These are phyloP conservation scores for Sebastolobus alascanus DNA, from an alignment of 2,797 vertebrate genomes.

Conservation along the genomic window DNA sequence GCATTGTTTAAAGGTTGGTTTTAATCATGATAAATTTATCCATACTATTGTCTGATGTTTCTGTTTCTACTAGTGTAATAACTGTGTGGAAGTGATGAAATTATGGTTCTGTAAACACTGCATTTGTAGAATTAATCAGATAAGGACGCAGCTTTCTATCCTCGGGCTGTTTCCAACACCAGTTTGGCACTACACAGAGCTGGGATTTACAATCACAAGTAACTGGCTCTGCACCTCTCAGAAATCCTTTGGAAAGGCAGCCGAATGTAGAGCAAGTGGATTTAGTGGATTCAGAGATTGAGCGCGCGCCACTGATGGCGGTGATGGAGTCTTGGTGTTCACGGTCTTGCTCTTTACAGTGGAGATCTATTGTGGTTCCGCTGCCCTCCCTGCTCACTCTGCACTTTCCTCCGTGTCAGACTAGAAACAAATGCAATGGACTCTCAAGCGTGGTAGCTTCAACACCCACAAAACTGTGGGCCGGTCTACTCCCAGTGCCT, in stretches of 20 bases:
- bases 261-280: constrained; percentile 48
- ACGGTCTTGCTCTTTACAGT: constrained; percentile 36
- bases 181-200: constrained; percentile 43
- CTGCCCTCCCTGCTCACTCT: constrained; percentile 42
- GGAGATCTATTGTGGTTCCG: constrained; percentile 40
- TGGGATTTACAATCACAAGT: constrained; percentile 55
- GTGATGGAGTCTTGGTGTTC: constrained; percentile 48
- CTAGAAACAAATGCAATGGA: constrained; percentile 31
- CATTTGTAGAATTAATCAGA: constrained; percentile 25
- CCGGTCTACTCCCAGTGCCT: constrained; percentile 4
- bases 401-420: constrained; percentile 39
- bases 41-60: background rate
- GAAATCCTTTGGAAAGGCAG: constrained; percentile 55
- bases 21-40: background rate
- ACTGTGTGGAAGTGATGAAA: background rate
- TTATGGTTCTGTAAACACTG: constrained; percentile 8
- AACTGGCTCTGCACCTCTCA: constrained; percentile 36
- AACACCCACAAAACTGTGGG: constrained; percentile 8
- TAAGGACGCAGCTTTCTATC: constrained; percentile 25
- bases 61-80: background rate
- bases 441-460: background rate
- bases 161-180: constrained; percentile 39
- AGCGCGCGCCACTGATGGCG: constrained; percentile 35
- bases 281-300: constrained; percentile 56
- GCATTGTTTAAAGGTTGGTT: background rate